These are phyloP conservation scores for Harpalus rubripes DNA, from an alignment of 2,888 invertebrate species.

Conservation along the genomic window DNA sequence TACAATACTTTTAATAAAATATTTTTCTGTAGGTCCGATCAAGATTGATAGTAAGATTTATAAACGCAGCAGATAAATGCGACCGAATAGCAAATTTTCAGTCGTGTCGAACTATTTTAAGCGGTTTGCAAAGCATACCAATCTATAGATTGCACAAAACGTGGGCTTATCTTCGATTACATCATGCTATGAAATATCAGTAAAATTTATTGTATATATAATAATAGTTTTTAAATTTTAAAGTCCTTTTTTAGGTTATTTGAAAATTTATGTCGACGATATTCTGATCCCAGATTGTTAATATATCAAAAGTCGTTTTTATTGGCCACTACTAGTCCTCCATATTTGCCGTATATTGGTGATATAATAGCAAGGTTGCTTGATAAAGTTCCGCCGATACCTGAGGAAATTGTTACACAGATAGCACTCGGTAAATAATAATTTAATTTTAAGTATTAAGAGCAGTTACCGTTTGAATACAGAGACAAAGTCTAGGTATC, in stretches of 20 bases:
- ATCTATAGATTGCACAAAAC: slow-evolving; percentile 78
- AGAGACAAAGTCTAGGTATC: no score
- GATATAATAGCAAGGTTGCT: slow-evolving; percentile 77
- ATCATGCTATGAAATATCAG: slow-evolving; percentile 79
- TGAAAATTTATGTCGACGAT: slow-evolving; percentile 78
- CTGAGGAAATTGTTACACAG: slow-evolving; percentile 56
- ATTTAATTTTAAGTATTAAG: no score
- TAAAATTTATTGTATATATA: slow-evolving; percentile 70
- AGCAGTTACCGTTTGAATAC: no score
- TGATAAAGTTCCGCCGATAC: slow-evolving; percentile 72
- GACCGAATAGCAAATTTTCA: slow-evolving; percentile 79
- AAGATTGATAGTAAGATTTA: slow-evolving; percentile 79
- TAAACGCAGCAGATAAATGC: slow-evolving; percentile 80
- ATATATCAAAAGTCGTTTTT: slow-evolving; percentile 76
- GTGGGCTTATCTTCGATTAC: slow-evolving; percentile 78
- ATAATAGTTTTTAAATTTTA: slow-evolving; percentile 17
- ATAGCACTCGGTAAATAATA: slow-evolving; percentile 53
- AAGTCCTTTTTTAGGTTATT: slow-evolving; percentile 75
- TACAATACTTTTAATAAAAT: slow-evolving; percentile 30
- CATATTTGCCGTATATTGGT: slow-evolving; percentile 78
- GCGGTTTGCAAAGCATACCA: slow-evolving; percentile 79
- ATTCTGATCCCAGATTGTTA: slow-evolving; percentile 76
- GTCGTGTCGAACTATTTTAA: slow-evolving; percentile 78
- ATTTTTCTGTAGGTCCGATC: slow-evolving; percentile 76
- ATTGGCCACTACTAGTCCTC: slow-evolving; percentile 75